A percentile compares a stretch with the other conserved stretches of the same genome.
Evolutionary conservation across 1,140 invertebrate genomes (phyloP).

Genomic region (Brachionus asplanchnoidis): DNA sequence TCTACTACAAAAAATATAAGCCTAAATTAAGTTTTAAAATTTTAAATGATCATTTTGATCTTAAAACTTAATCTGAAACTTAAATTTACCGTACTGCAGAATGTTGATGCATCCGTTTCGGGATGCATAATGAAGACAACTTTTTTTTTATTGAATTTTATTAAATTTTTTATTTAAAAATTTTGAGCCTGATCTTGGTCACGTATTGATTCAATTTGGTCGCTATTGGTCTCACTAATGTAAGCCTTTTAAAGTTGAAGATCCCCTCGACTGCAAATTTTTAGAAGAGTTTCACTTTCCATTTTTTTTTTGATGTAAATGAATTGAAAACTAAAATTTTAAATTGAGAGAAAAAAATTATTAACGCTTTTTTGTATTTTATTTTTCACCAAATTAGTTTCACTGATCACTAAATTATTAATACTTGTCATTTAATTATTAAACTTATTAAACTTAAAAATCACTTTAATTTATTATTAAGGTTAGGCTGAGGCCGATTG

Average conservation of each 20-base stretch:
- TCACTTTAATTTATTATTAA: too few relatives aligned
- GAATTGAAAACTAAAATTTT: neutral
- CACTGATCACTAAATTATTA: too few relatives aligned
- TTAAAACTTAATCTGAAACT: too few relatives aligned
- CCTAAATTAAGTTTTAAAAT: too few relatives aligned
- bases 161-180: neutral
- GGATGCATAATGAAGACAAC: slow-evolving; percentile 27
- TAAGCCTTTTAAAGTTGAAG: neutral
- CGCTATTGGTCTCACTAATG: neutral
- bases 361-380: neutral
- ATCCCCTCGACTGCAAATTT: slow-evolving; percentile 9
- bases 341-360: neutral
- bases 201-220: slow-evolving; percentile 5
- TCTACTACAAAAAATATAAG: too few relatives aligned
- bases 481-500: too few relatives aligned
- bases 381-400: too few relatives aligned
- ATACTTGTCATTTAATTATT: too few relatives aligned
- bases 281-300: slow-evolving; percentile 3
- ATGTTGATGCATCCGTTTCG: neutral
- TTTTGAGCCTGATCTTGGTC: neutral
- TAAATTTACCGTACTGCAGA: too few relatives aligned
- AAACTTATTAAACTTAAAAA: too few relatives aligned
- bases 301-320: neutral
- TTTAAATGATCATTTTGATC: too few relatives aligned
- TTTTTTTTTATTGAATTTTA: neutral